phyloP scores from a whole-genome alignment of 2,113 vertebrate genomes.

The Aramus guarauna region DNA sequence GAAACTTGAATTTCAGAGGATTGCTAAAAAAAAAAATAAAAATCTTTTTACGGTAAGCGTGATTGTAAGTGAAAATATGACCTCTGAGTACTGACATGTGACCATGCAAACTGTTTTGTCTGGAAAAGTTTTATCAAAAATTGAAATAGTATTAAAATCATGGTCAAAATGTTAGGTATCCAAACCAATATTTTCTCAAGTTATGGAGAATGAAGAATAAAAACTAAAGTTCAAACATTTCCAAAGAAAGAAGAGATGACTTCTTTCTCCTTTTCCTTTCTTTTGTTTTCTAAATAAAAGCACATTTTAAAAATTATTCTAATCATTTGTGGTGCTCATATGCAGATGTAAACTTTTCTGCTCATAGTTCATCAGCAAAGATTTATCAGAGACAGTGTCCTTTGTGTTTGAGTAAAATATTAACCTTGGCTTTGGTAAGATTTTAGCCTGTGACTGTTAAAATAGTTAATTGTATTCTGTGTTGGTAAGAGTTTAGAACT shows the following conservation, averaged over 20 bases:
- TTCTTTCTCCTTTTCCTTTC: not conserved
- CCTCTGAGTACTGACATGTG: fast-evolving
- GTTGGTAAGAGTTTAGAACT: not conserved
- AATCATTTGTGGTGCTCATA: not conserved
- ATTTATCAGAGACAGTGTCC: not conserved
- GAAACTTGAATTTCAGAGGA: not conserved
- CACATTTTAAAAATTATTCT: not conserved
- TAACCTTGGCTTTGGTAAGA: not conserved
- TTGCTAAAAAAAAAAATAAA: not conserved
- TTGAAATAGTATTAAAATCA: not conserved
- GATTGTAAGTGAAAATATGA: not conserved
- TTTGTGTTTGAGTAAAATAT: not conserved
- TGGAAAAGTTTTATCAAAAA: not conserved
- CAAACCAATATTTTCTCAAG: not conserved
- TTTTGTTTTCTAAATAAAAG: not conserved
- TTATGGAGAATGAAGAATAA: not conserved
- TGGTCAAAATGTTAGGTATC: not conserved
- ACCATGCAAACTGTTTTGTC: not conserved
- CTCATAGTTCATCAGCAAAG: not conserved
- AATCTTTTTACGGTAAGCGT: not conserved
- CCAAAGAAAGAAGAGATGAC: not conserved
- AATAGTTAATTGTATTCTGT: not conserved
- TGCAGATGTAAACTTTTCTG: not conserved
- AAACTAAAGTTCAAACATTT: not conserved
- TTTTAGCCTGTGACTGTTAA: not conserved